These are phyloP conservation scores for Drosophila differens DNA, from an alignment of 2,888 invertebrate species.

Conservation along the genomic window DNA sequence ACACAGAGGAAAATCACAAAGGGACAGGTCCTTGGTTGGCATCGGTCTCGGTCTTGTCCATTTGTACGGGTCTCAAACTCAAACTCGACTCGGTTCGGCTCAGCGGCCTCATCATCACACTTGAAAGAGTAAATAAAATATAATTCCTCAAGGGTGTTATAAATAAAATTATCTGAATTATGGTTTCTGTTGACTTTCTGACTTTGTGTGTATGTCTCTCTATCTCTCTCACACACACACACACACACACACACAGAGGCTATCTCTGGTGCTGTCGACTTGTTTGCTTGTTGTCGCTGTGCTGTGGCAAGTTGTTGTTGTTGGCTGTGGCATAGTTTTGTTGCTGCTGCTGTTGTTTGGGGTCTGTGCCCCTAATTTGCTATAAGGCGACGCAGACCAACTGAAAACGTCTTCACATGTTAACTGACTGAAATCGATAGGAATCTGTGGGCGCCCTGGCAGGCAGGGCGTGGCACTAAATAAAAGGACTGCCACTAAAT, in stretches of 20 bases:
- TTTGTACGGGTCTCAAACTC: conserved; percentile 33
- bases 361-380: conserved; percentile 72
- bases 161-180: conserved; percentile 84
- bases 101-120: conserved; percentile 79
- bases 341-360: conserved; percentile 32
- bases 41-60: conserved; percentile 37
- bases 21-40: conserved; percentile 42
- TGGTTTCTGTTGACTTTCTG: conserved; percentile 82
- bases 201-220: conserved; percentile 43
- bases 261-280: conserved; percentile 1
- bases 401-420: conserved; percentile 47
- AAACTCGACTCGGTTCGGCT: conserved; percentile 33
- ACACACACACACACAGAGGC: neutral
- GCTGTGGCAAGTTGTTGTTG: conserved; percentile 31
- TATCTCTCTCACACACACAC: neutral
- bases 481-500: conserved; percentile 42
- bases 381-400: conserved; percentile 44
- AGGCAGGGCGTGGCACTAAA: conserved; percentile 29
- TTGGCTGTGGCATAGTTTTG: conserved; percentile 67
- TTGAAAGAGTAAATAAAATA: conserved; percentile 82
- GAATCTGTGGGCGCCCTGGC: conserved; percentile 7
- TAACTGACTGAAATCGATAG: conserved; percentile 59
- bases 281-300: conserved; percentile 23
- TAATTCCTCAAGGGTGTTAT: conserved; percentile 83
- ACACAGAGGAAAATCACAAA: neutral